Evolutionary conservation across 1,140 invertebrate genomes (phyloP), one percentile per base, ranked within the genome.

Genomic region (Oscheius sp.): DNA sequence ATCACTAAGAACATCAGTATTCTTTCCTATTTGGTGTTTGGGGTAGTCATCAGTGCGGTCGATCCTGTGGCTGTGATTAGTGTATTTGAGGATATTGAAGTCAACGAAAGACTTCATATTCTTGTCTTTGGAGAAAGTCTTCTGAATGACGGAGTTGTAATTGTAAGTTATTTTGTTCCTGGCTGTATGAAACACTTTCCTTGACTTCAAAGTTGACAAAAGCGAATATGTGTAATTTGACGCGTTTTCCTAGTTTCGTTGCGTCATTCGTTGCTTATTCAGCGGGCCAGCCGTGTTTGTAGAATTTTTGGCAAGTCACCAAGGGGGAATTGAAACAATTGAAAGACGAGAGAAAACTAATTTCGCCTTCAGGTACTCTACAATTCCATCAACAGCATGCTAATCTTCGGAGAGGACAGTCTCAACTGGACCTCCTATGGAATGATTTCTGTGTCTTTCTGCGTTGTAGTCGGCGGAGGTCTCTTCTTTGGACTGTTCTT

Each of bases 51-150:
- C 81, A 95, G 94, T 23, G 95, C 95, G n/a, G 95, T 98, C 28
- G 95, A 98, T 87, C 95, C 95, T 10, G 95, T 98, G 0, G 94
- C 95, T 10, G 95, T 99, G 13, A 85, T 99, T 28, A 94, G 95
- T 32, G 94, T 97, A n/a, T 99, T 99, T 86, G 95, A 97, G 86
- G 95, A 98, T 4, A 86, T 97, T 1, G 91, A 97, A 81, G 94
- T 99, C 76, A 95, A 98, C 86, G 94, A 97, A 61, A 66, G 52
- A 34, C 87, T 97, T 0, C 96, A 97, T 86, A 98, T 97, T 93
- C 91, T 97, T 85, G 94, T 97, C 0, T 97, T 98, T 88, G 95
- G 95, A 34, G 95, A 98, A 85, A 95, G 93, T 81, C 95, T 98
- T 78, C 86, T 98, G 0, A 98, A 99, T 86, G 95, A 98, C 89